Percentiles rank a stretch among this genome's conserved stretches.
Conservation (phyloP, 2,113 vertebrate genomes). For the Oncorhynchus tshawytscha region DNA sequence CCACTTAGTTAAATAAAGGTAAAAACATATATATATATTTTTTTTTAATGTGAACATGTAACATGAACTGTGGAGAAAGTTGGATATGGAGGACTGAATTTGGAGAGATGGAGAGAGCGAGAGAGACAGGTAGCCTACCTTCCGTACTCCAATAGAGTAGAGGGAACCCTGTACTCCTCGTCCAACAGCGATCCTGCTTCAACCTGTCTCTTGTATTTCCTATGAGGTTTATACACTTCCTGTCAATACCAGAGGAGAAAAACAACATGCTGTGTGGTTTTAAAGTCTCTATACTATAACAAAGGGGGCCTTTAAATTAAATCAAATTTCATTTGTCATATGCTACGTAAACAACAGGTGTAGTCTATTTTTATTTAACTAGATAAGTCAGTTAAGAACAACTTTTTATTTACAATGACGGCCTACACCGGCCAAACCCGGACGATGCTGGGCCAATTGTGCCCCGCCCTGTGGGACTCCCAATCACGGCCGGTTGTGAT, state of each 20-base stretch:
- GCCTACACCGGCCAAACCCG: no score
- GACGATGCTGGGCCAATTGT: no score
- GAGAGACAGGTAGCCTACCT: constrained; percentile 71
- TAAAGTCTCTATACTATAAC: not conserved
- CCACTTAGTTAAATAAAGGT: no score
- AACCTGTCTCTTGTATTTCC: constrained; percentile 86
- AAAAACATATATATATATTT: no score
- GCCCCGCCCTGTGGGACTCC: no score
- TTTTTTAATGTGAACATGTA: not conserved
- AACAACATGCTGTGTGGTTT: not conserved
- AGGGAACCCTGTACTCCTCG: constrained; percentile 92
- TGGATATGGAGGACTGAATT: not conserved
- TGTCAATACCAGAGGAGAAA: constrained; percentile 49
- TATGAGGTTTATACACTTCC: constrained; percentile 92
- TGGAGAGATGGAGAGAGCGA: not conserved
- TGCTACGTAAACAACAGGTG: no score
- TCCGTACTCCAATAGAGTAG: constrained; percentile 93
- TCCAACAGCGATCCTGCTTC: constrained; percentile 84
- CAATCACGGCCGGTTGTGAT: no score
- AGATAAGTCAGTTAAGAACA: no score
- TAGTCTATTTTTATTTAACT: no score
- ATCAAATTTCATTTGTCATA: no score
- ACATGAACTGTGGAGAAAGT: not conserved
- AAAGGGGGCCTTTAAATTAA: no score
- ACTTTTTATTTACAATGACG: no score